Evolutionary conservation across 2,113 vertebrate genomes (phyloP), one percentile per base, ranked within the genome.

Genomic region (Epinephelus lanceolatus): DNA sequence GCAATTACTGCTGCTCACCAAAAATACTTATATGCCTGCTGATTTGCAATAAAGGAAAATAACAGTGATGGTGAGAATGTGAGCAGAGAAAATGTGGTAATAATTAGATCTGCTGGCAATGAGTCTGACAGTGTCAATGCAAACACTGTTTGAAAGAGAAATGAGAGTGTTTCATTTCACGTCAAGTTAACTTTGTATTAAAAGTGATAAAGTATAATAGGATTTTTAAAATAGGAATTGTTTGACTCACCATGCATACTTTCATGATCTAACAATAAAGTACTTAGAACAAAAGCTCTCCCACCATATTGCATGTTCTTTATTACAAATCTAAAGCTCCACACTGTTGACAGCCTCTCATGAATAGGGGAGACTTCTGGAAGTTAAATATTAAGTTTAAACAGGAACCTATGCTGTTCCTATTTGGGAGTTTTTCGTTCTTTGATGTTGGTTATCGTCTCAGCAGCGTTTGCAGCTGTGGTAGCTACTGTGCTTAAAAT

Each of bases 391-490:
- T 61, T 2, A 80, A 74, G 55, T 78, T 85, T 47, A 47, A 84
- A 76, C 18, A 66, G 47, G 33, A 66, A 63, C 45, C 15, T 71
- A 37, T 71, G 69, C 62, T 78, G 23, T 70, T 80, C 59, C 33
- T 68, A 66, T 84, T 81, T 83, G 53, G n/a, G 69, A 62, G 19
- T 75, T 61, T 77, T 57, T 73, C 70, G 21, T 56, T 70, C 89
- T 91, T 89, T 91, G 76, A 91, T 89, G 84, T 81, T 74, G 27
- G 81, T 90, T 89, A 91, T 94, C 86, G 73, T 87, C 73, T 77
- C 60, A 47, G 69, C 69, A 67, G 74, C 6, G 17, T 86, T 78
- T 86, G 60, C 80, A 77, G 88, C 86, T 78, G 70, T 73, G 21
- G 15, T 69, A 65, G 71, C 71, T 65, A 76, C 79, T 84, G 30